Conservation (phyloP, 2,113 vertebrate species). For the Syngnathus floridae region DNA sequence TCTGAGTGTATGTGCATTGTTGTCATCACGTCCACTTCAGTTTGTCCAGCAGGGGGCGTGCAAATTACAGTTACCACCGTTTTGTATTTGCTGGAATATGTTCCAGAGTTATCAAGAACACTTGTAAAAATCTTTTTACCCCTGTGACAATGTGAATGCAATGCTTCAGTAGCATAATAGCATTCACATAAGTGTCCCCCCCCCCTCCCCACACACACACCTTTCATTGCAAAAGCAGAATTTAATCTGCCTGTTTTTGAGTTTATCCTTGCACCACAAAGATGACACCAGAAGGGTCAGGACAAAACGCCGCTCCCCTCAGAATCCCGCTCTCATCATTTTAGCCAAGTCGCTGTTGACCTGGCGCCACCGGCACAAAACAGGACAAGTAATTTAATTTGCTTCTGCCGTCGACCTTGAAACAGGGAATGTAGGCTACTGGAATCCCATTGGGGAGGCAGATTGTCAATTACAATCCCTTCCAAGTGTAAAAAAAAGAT, state of each 20-base stretch:
- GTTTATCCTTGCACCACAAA: slow-evolving; percentile 48
- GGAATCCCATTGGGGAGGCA: slow-evolving; percentile 58
- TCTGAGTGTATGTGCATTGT: background rate
- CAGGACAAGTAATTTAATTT: slow-evolving; percentile 66
- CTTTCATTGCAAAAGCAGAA: slow-evolving; percentile 50
- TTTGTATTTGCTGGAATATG: background rate
- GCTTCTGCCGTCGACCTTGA: slow-evolving; percentile 62
- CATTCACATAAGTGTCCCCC: too few relatives aligned
- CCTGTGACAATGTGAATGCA: too few relatives aligned
- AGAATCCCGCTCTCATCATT: slow-evolving; percentile 63
- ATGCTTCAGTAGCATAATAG: background rate
- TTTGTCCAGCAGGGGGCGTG: slow-evolving; percentile 31
- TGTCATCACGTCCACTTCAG: background rate
- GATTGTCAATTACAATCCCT: slow-evolving; percentile 26
- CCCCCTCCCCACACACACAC: too few relatives aligned
- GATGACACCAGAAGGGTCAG: slow-evolving; percentile 54
- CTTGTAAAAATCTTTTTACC: too few relatives aligned
- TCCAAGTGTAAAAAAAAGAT: slow-evolving; percentile 13
- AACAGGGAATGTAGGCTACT: slow-evolving; percentile 56
- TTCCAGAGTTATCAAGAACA: background rate
- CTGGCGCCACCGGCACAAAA: slow-evolving; percentile 54
- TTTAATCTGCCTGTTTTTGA: slow-evolving; percentile 41
- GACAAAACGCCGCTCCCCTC: slow-evolving; percentile 43
- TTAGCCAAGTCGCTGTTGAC: slow-evolving; percentile 61
- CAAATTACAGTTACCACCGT: background rate